Base-by-base conservation (phyloP, 2,113 vertebrate genomes). In the Ochotona princeps region DNA sequence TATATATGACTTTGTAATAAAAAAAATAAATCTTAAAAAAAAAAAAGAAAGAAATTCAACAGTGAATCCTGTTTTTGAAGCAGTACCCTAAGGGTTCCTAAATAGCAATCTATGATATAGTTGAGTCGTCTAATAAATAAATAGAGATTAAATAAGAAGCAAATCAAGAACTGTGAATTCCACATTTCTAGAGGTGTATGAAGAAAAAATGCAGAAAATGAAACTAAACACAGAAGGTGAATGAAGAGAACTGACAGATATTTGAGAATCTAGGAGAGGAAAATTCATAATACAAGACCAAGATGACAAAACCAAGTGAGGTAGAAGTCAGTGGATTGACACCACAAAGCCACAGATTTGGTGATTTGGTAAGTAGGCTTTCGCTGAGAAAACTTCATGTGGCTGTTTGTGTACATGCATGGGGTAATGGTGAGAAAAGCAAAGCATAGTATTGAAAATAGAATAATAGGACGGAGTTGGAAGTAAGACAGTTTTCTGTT, bases 41-140 rank as follows among this genome's bases (percentile, higher is more conserved):
- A n/a, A n/a, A n/a, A n/a, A n/a, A n/a, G n/a, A n/a, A n/a, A n/a
- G 26, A 85, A 82, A 91, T 51, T 28, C 84, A 84, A 54, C 7
- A 49, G 10, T 65, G 25, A 61, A 21, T 63, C 7, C 7, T 70
- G 38, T 89, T 81, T 66, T n/a, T 79, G 18, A 83, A 67, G 70
- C 14, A 8, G 35, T 66, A 83, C n/a, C 18, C n/a, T 10, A 76
- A 83, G 17, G 7, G 7, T 83, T 44, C 38, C 38, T 44, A 44
- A 44, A 57, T 57, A 57, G 54, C 54, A 57, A 57, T 57, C 54
- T 35, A 60, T 32, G 7, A 76, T 20, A 10, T 0, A 5, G 26
- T 38, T 30, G 21, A 66, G 44, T 93, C 82, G 72, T 11, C 17
- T 67, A n/a, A 8, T 13, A 69, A 80, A 13, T 63, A 65, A 35